phyloP scores from a whole-genome alignment of 1,140 invertebrate species.

The Zelostemma sp. region DNA sequence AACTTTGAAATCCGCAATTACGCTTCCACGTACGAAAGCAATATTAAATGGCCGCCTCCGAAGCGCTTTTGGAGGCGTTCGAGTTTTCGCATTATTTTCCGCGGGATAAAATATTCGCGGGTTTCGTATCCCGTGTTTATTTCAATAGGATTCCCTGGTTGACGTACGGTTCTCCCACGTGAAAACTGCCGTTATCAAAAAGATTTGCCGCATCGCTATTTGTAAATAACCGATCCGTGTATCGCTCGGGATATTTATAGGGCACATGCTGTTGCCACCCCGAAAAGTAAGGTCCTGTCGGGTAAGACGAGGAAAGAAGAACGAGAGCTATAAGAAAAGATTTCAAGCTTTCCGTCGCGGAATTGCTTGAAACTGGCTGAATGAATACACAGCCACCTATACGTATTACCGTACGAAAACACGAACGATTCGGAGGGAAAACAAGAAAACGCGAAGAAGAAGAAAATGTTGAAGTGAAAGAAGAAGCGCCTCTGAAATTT shows the following conservation, averaged over 20 bases:
- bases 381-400: conserved; percentile 18
- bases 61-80: conserved; percentile 16
- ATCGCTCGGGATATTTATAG: conserved; percentile 44
- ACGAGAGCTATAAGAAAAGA: conserved; percentile 27
- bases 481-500: conserved; percentile 35
- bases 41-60: not conserved
- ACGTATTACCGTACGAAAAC: conserved; percentile 5
- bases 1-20: not conserved
- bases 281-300: conserved; percentile 7
- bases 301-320: conserved; percentile 21
- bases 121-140: conserved; percentile 30
- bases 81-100: conserved; percentile 16
- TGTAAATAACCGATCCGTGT: conserved; percentile 34
- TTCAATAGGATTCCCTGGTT: conserved; percentile 35
- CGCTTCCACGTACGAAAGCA: conserved; percentile 1
- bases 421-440: conserved; percentile 8
- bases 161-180: conserved; percentile 38
- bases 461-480: conserved; percentile 19
- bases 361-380: conserved; percentile 7
- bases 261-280: conserved; percentile 13
- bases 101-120: conserved; percentile 30
- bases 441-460: conserved; percentile 17
- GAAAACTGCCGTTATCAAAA: conserved; percentile 36
- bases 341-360: conserved; percentile 20
- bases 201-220: conserved; percentile 37